Conservation (phyloP, 2,797 vertebrate species). For the Peromyscus nudipes region DNA sequence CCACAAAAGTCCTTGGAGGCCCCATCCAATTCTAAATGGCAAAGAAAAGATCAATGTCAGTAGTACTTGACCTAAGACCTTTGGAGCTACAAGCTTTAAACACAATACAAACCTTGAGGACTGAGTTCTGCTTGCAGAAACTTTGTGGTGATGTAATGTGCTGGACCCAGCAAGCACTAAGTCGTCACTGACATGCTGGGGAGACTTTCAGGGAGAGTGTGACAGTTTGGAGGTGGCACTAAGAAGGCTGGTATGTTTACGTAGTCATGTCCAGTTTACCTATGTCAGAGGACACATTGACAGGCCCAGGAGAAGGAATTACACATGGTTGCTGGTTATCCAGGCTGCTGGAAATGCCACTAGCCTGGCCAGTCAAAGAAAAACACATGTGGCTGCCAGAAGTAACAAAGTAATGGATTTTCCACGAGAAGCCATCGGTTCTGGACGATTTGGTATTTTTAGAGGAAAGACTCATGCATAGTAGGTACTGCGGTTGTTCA, state of each 20-base stretch:
- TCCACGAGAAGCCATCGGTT: constrained; percentile 73
- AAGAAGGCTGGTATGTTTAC: constrained; percentile 53
- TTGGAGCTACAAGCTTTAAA: constrained; percentile 10
- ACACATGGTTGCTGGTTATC: constrained; percentile 12
- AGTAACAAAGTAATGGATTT: constrained; percentile 73
- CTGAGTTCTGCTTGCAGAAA: constrained; percentile 40
- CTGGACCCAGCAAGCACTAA: background rate
- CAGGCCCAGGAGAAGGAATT: constrained; percentile 53
- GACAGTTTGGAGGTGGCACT: background rate
- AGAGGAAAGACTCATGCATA: constrained; percentile 64
- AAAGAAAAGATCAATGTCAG: background rate
- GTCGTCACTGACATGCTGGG: background rate
- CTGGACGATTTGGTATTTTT: constrained; percentile 67
- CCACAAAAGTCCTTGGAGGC: background rate
- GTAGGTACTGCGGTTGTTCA: background rate
- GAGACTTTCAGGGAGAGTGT: constrained; percentile 47
- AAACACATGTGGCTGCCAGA: constrained; percentile 70
- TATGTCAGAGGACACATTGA: constrained; percentile 68
- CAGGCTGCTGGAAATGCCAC: constrained; percentile 53
- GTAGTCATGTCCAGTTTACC: constrained; percentile 74
- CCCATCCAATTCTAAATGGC: background rate
- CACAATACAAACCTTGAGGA: background rate
- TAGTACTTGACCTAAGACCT: background rate
- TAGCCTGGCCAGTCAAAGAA: constrained; percentile 62
- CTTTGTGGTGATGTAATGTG: background rate